Evolutionary conservation across 2,797 vertebrate genomes (phyloP).

Genomic region (Sphaeramia orbicularis): DNA sequence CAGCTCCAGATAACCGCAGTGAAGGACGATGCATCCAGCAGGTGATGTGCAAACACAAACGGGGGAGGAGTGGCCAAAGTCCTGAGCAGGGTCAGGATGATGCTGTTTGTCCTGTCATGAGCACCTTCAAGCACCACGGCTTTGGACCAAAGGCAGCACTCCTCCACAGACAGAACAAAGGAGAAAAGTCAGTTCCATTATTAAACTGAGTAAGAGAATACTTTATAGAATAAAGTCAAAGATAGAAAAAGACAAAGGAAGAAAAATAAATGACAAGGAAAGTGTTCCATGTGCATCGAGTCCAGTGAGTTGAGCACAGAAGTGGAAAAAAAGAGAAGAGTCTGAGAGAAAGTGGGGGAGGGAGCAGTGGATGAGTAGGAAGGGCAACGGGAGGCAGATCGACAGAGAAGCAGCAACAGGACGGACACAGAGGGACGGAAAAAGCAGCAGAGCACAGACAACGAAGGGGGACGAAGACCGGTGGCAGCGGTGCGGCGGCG

Average conservation of each 20-base stretch:
- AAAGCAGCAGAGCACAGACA: slow-evolving; percentile 36
- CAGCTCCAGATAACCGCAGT: slow-evolving; percentile 31
- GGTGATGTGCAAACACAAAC: slow-evolving; percentile 62
- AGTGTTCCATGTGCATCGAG: slow-evolving; percentile 39
- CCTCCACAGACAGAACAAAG: slow-evolving; percentile 10
- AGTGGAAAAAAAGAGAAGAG: slow-evolving; percentile 36
- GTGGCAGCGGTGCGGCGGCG: slow-evolving; percentile 23
- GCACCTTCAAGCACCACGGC: slow-evolving; percentile 35
- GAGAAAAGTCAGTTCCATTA: slow-evolving; percentile 8
- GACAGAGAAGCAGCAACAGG: slow-evolving; percentile 49
- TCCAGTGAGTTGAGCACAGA: slow-evolving; percentile 41
- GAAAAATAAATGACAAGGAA: neutral
- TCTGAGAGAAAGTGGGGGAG: slow-evolving; percentile 36
- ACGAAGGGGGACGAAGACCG: slow-evolving; percentile 44
- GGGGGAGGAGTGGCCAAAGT: slow-evolving; percentile 65
- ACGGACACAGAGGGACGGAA: slow-evolving; percentile 40
- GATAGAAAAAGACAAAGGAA: neutral
- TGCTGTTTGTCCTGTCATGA: slow-evolving; percentile 53
- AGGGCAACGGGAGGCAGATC: slow-evolving; percentile 57
- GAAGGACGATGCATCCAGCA: slow-evolving; percentile 46
- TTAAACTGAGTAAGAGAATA: no score
- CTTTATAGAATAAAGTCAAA: slow-evolving; percentile 6
- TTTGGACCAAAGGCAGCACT: slow-evolving; percentile 40
- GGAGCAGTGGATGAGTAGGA: slow-evolving; percentile 54
- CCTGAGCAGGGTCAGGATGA: slow-evolving; percentile 50